Conservation (phyloP, 1,140 invertebrate species). For the Acromyrmex echinatior region DNA sequence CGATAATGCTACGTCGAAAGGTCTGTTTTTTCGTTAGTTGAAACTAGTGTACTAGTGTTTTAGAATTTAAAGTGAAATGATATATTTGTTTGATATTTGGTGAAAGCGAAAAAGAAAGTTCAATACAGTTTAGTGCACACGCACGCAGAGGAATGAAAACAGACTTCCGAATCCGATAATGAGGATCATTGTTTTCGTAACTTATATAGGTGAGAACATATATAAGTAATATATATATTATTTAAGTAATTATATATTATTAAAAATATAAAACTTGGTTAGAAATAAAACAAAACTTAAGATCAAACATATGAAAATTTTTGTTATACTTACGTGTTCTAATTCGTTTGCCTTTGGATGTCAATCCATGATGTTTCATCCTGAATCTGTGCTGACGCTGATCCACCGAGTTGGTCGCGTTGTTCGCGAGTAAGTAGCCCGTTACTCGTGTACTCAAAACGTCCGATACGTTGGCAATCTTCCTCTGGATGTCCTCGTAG, state of each 20-base stretch:
- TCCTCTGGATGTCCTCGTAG: constrained; percentile 82
- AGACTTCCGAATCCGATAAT: background rate
- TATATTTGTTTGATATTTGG: no score
- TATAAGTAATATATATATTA: background rate
- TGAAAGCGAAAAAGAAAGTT: no score
- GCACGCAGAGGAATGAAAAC: no score
- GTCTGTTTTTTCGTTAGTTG: no score
- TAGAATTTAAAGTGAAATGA: no score
- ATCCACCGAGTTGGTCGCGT: constrained; percentile 67
- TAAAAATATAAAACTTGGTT: background rate
- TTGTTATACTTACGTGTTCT: constrained; percentile 80
- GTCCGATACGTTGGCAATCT: constrained; percentile 78
- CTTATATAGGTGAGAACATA: background rate
- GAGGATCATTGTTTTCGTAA: background rate
- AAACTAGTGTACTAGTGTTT: no score
- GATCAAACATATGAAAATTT: background rate
- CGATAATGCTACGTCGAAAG: background rate
- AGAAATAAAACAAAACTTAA: background rate
- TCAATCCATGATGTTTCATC: constrained; percentile 82
- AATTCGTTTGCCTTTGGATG: constrained; percentile 81
- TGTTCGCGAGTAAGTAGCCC: constrained; percentile 65
- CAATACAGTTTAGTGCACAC: no score
- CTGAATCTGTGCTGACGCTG: constrained; percentile 81
- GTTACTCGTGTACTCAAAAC: constrained; percentile 30
- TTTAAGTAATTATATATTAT: background rate